Base-by-base conservation (phyloP, 2,888 invertebrate genomes). In the Cephus nigrinus region DNA sequence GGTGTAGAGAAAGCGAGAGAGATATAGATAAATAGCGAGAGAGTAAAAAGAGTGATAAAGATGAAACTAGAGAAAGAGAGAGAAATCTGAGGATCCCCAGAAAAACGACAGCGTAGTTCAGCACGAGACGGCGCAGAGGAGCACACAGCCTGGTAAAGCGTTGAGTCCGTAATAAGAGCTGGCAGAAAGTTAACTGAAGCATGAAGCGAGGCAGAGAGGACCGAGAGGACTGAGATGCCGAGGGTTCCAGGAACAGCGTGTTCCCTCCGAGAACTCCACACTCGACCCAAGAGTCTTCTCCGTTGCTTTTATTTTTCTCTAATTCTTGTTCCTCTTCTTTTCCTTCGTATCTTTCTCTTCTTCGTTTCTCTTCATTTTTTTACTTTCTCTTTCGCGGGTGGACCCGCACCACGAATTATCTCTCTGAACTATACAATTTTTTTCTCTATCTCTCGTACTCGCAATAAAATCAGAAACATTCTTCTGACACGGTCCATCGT, bases 141-240 rank as follows among this genome's bases (percentile, higher is more conserved):
- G 30, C 23, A 3, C 5, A 15, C 40, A 81, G 78, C 76, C 80
- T 79, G 80, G 84, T 78, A 83, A 86, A 86, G 83, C 86, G 87
- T 83, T 82, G 82, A 80, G 80, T 80, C 81, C 81, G 84, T 86
- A 87, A 87, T 85, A 87, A 86, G 86, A 86, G 84, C 80, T 84
- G 85, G 87, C 86, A 84, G 86, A 86, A 86, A 88, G 87, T 88
- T 87, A 88, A 87, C 86, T 86, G 88, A 88, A 88, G 84, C 86
- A 81, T 86, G 86, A 88, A 87, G 84, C 80, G 81, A 82, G 76
- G 82, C 79, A 82, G 82, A 78, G 81, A 82, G 84, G 81, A 78
- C 84, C 81, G 79, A 77, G 79, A 79, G 84, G 81, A 77, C 84
- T 81, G 79, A 77, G 79, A 79, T 73, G 82, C 77, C 80, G 79